Evolutionary conservation across 2,113 vertebrate genomes (phyloP).

Genomic region (Heterochromis multidens): DNA sequence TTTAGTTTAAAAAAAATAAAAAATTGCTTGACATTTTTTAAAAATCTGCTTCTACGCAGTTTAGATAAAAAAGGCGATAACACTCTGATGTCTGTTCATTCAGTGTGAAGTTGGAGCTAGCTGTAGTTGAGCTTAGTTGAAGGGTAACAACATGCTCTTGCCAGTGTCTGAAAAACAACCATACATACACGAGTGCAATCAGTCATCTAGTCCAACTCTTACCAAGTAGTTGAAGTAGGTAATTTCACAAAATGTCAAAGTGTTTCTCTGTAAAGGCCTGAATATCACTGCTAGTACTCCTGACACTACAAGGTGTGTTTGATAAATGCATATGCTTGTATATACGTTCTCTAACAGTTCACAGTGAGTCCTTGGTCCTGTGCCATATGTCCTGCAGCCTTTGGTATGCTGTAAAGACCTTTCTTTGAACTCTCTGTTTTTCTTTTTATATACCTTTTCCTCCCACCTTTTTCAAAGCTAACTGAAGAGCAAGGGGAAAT

Average conservation of each 20-base stretch:
- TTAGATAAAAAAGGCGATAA: neutral
- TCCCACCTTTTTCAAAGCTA: conserved; percentile 20
- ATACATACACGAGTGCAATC: neutral
- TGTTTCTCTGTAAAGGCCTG: neutral
- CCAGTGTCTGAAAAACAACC: neutral
- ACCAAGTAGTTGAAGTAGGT: neutral
- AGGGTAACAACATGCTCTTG: neutral
- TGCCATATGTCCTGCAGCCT: neutral
- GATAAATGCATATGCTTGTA: neutral
- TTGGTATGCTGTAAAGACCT: neutral
- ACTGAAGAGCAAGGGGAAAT: conserved; percentile 15
- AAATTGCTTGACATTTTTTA: neutral
- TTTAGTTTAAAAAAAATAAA: neutral
- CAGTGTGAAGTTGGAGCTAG: neutral
- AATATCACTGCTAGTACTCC: neutral
- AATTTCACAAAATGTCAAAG: neutral
- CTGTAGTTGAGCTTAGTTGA: neutral
- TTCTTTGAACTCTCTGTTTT: neutral
- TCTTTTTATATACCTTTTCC: neutral
- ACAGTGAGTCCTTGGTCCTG: neutral
- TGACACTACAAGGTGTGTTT: neutral
- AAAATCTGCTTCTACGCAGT: neutral
- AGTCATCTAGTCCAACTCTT: neutral
- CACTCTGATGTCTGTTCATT: neutral
- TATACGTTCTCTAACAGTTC: neutral